These are phyloP conservation scores for Pseudomugil tenellus DNA, from an alignment of 2,797 vertebrate species.

Conservation along the genomic window DNA sequence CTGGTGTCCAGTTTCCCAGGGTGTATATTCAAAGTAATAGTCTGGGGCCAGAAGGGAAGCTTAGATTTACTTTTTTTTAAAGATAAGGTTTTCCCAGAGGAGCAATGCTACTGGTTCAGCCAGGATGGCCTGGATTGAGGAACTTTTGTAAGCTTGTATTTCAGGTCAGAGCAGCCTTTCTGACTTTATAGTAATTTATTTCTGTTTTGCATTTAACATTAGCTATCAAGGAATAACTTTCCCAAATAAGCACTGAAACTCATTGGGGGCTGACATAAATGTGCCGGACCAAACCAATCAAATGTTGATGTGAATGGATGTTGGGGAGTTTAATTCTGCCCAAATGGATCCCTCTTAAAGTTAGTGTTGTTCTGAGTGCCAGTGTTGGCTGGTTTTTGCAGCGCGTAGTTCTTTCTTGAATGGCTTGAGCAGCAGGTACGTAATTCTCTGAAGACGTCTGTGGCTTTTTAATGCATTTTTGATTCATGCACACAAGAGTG, in stretches of 20 bases:
- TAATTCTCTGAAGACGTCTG: constrained; percentile 56
- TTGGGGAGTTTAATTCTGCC: constrained; percentile 34
- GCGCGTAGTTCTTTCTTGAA: constrained; percentile 25
- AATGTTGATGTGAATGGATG: constrained; percentile 28
- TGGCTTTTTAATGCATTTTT: constrained; percentile 62
- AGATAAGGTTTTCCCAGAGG: constrained; percentile 67
- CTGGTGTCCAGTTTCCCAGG: constrained; percentile 53
- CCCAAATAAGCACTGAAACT: constrained; percentile 18
- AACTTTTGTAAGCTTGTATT: constrained; percentile 44
- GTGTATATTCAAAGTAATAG: constrained; percentile 53
- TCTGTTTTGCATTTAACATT: constrained; percentile 36
- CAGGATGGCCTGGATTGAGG: constrained; percentile 44
- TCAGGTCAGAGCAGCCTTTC: constrained; percentile 37
- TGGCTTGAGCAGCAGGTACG: constrained; percentile 49
- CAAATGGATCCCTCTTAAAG: constrained; percentile 27
- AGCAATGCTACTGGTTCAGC: constrained; percentile 28
- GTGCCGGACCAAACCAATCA: constrained; percentile 19
- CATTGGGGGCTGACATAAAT: constrained; percentile 20
- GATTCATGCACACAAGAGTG: constrained; percentile 50
- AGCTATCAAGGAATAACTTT: constrained; percentile 26
- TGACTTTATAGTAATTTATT: constrained; percentile 40
- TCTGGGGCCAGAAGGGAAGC: constrained; percentile 35
- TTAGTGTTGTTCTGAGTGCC: constrained; percentile 35
- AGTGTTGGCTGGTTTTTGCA: constrained; percentile 28
- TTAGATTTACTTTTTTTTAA: constrained; percentile 48